These are phyloP conservation scores for Lepidotrigona ventralis DNA, from an alignment of 1,140 invertebrate genomes.

Conservation along the genomic window DNA sequence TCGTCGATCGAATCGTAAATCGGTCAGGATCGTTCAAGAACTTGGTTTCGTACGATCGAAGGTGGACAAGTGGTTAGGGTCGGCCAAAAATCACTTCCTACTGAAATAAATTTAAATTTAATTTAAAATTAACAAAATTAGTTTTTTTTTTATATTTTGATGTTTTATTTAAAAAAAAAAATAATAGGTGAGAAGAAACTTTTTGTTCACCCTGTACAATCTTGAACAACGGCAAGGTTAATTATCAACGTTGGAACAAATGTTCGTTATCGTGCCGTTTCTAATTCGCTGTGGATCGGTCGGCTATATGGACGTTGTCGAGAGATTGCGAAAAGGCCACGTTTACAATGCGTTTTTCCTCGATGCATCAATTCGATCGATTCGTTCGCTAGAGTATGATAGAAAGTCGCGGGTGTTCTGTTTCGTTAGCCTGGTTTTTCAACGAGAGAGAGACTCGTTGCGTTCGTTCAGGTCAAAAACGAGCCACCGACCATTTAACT, in stretches of 20 bases:
- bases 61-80: too few species aligned
- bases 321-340: neutral
- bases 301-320: too few species aligned
- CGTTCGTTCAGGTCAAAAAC: conserved; percentile 12
- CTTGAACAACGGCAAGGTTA: conserved; percentile 20
- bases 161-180: too few species aligned
- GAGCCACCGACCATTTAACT: conserved; percentile 28
- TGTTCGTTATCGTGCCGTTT: neutral
- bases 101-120: too few species aligned
- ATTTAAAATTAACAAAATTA: too few species aligned
- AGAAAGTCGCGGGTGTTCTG: neutral
- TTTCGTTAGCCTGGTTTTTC: conserved; percentile 15
- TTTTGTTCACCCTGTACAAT: neutral
- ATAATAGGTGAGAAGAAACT: too few species aligned
- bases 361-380: neutral
- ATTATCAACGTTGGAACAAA: conserved; percentile 3
- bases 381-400: neutral
- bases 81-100: too few species aligned
- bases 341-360: neutral
- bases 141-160: too few species aligned
- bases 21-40: too few species aligned
- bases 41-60: too few species aligned
- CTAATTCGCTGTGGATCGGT: neutral
- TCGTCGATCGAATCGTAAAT: neutral
- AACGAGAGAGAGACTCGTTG: neutral